Conservation (phyloP, 2,797 vertebrate genomes). For the Vultur gryphus region DNA sequence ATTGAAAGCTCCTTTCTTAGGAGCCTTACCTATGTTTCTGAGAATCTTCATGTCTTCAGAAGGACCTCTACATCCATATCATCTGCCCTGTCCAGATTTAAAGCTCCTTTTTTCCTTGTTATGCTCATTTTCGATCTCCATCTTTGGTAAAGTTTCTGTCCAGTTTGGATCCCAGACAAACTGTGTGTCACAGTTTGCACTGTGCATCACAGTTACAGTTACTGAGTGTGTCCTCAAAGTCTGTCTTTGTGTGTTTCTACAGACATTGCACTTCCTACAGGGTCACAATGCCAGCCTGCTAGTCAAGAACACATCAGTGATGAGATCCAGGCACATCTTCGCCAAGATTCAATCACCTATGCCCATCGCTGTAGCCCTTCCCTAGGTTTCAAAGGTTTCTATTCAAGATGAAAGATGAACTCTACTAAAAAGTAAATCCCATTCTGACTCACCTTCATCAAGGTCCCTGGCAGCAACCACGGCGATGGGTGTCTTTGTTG, state of each 20-base stretch:
- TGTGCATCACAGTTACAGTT: not conserved
- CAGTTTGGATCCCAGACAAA: not conserved
- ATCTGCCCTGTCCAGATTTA: not conserved
- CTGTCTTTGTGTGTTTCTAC: not conserved
- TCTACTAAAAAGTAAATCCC: not conserved
- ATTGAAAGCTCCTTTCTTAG: not conserved
- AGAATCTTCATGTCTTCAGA: not conserved
- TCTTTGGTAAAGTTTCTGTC: not conserved
- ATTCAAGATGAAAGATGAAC: not conserved
- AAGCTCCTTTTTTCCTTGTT: not conserved
- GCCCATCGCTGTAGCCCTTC: not conserved
- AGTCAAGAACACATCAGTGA: not conserved
- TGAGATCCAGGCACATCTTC: not conserved
- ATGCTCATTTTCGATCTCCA: not conserved
- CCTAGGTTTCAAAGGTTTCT: not conserved
- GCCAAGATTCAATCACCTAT: not conserved
- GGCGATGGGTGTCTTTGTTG: conserved; percentile 86
- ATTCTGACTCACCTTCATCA: conserved; percentile 83
- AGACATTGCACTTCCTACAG: not conserved
- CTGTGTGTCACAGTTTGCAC: not conserved
- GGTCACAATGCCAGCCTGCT: not conserved
- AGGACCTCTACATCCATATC: not conserved
- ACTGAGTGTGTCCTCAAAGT: not conserved
- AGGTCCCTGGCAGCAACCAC: conserved; percentile 91
- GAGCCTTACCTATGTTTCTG: not conserved